These are phyloP conservation scores for Apamea crenata DNA, from an alignment of 2,888 invertebrate genomes.

Conservation along the genomic window DNA sequence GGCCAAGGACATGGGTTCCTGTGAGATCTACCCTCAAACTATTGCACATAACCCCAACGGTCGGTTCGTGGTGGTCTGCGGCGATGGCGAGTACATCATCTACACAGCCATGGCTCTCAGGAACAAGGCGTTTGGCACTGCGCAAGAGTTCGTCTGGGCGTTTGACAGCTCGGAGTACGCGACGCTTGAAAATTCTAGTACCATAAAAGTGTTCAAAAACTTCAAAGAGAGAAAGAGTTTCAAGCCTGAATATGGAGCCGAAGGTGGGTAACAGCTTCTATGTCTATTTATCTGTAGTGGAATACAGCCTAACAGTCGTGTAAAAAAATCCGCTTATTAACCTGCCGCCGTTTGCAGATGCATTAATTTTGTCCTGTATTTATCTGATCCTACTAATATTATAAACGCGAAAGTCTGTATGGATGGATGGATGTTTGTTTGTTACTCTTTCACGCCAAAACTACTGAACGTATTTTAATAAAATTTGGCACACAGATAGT, in stretches of 20 bases:
- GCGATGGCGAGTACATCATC: slow-evolving; percentile 99
- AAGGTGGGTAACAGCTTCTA: slow-evolving; percentile 90
- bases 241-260: slow-evolving; percentile 99
- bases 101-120: slow-evolving; percentile 99
- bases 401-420: too few species aligned
- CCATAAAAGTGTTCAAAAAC: slow-evolving; percentile 98
- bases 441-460: too few species aligned
- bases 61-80: slow-evolving; percentile 97
- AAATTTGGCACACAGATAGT: too few species aligned
- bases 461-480: too few species aligned
- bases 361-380: not conserved
- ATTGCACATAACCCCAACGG: slow-evolving; percentile 99
- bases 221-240: slow-evolving; percentile 99
- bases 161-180: slow-evolving; percentile 98
- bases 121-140: slow-evolving; percentile 99
- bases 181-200: slow-evolving; percentile 96
- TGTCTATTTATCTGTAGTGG: not conserved
- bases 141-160: slow-evolving; percentile 99
- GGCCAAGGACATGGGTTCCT: slow-evolving; percentile 99
- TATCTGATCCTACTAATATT: not conserved
- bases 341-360: too few species aligned
- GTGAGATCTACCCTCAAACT: slow-evolving; percentile 99
- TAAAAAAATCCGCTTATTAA: not conserved
- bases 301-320: not conserved
- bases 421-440: too few species aligned